A percentile compares a stretch with the other conserved stretches of the same genome.
These are phyloP conservation scores for Drosophila littoralis DNA, from an alignment of 1,140 invertebrate species.

Conservation along the genomic window DNA sequence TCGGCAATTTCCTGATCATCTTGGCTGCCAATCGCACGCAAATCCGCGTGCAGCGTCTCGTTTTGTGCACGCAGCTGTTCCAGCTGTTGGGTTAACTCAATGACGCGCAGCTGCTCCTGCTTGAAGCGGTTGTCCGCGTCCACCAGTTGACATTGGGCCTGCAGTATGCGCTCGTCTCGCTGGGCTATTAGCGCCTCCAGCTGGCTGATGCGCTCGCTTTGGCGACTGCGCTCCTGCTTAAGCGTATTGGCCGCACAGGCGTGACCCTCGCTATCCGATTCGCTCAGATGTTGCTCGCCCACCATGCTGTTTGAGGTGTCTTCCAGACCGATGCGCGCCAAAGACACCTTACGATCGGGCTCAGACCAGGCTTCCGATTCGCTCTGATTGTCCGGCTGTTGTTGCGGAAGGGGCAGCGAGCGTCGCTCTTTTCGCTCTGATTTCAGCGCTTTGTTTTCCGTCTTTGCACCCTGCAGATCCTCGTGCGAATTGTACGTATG, in stretches of 20 bases:
- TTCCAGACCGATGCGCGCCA: constrained; percentile 90
- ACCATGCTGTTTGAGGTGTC: constrained; percentile 63
- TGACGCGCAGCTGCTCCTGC: constrained; percentile 85
- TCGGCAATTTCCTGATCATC: constrained; percentile 56
- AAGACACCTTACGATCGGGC: constrained; percentile 91
- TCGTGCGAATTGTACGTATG: constrained; percentile 77
- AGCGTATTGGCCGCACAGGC: constrained; percentile 35
- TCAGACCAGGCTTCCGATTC: constrained; percentile 94
- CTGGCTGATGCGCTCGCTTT: constrained; percentile 85
- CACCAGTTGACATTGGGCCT: constrained; percentile 83
- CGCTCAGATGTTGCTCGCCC: constrained; percentile 50
- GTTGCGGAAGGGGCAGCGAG: constrained; percentile 53
- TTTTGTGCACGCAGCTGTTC: constrained; percentile 62
- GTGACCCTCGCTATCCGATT: constrained; percentile 73
- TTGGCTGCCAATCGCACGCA: constrained; percentile 63
- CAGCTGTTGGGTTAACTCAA: constrained; percentile 73
- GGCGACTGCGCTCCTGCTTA: constrained; percentile 69
- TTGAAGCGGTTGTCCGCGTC: constrained; percentile 80
- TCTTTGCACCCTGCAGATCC: constrained; percentile 78
- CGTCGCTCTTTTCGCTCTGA: constrained; percentile 78
- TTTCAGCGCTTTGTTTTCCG: constrained; percentile 84
- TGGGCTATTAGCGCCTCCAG: constrained; percentile 85
- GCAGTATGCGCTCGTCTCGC: constrained; percentile 82
- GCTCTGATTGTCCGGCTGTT: constrained; percentile 86
- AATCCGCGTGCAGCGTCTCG: constrained; percentile 75